Conservation (phyloP, 2,888 invertebrate species). For the Cecidostiba fungosa region DNA sequence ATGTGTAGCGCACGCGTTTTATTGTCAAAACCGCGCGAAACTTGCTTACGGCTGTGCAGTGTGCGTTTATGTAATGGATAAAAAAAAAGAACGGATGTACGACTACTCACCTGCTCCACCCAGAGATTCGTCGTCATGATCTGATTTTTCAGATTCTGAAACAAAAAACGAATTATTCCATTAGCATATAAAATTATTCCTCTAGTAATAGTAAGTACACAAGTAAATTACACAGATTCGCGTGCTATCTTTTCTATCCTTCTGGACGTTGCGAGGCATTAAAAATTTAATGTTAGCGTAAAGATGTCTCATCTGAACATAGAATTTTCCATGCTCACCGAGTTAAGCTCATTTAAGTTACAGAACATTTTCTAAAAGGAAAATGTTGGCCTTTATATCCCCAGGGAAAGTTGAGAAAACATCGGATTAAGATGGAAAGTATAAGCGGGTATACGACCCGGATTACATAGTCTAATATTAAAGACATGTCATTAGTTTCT, state of each 20-base stretch:
- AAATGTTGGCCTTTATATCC: neutral
- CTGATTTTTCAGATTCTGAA: constrained; percentile 98
- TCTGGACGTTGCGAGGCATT: neutral
- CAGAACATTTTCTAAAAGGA: neutral
- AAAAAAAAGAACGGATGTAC: no score
- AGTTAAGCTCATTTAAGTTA: neutral
- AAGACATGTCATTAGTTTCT: no score
- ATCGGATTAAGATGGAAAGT: neutral
- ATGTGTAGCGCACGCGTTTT: neutral
- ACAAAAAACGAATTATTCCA: constrained; percentile 69
- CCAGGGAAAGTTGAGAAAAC: neutral
- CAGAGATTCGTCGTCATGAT: constrained; percentile 99
- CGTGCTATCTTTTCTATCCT: neutral
- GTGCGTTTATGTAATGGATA: neutral
- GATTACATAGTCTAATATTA: no score
- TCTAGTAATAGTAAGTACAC: neutral
- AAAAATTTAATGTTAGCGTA: neutral
- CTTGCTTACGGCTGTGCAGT: neutral
- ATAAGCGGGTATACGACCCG: neutral
- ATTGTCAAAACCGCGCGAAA: neutral
- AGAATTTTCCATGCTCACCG: neutral
- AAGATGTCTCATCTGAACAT: neutral
- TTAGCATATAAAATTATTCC: no score
- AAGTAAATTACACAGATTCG: neutral
- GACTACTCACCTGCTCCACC: constrained; percentile 94